Base-by-base conservation (phyloP, 92 coral and sea anemone genomes). In the Isaurus tuberculatus region DNA sequence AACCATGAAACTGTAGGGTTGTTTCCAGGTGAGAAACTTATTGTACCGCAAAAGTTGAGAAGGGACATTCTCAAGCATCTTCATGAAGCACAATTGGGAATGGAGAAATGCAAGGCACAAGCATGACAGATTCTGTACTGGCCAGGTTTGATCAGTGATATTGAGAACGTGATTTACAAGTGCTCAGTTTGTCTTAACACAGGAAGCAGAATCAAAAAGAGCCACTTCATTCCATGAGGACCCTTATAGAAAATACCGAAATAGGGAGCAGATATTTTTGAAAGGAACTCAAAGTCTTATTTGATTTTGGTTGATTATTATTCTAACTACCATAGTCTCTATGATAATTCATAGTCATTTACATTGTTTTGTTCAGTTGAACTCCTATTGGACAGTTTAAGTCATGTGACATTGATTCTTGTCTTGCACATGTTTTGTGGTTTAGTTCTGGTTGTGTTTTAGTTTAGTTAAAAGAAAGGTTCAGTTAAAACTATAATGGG, bases 51-150 rank as follows among this genome's bases (percentile, higher is more conserved):
- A 26, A 37, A 51, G 44, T 44, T 81, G 86, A 74, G 87, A 70
- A 70, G 58, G 69, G 86, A 86, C n/a, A 86, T 89, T 64, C 81
- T 92, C 17, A 64, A 67, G 11, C 27, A 71, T 16, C 80, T 92
- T 26, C 89, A 89, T 33, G 85, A 89, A 49, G 84, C 91, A 23
- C 95, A 92, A 68, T 83, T 89, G 16, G 95, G 95, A 15, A 86
- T 89, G 3, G 86, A 89, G 26, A 89, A 92, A 48, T 86, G 89
- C 66, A 87, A 87, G 58, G 78, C 91, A 2, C 25, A 65, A 5
- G 87, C 87, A 22, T 46, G 80, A 89, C 79, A 79, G 30, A 83
- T 82, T 19, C 49, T 89, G 34, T 86, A 81, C 68, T 85, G 90
- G 87, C 88, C 90, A 10, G 87, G 90, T 8, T 48, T 89, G 84